Conservation (phyloP, 2,888 invertebrate species). For the Eupsilia transversa region DNA sequence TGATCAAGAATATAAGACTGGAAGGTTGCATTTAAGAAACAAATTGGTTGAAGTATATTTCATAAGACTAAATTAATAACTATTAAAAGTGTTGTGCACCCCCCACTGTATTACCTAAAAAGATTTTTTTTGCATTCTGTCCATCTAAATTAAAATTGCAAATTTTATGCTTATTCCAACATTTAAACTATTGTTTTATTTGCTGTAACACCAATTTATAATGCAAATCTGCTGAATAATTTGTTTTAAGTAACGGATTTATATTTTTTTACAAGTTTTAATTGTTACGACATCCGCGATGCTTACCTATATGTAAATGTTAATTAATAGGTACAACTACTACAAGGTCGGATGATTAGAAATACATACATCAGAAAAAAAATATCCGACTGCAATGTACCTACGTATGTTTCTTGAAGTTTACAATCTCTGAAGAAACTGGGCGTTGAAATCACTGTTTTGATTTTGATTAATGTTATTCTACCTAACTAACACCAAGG, state of each 20-base stretch:
- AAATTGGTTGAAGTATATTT: background rate
- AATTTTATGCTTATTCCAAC: constrained; percentile 17
- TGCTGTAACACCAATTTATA: constrained; percentile 35
- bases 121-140: constrained; percentile 1
- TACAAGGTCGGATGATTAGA: constrained; percentile 41
- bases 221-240: constrained; percentile 45
- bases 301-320: constrained; percentile 44
- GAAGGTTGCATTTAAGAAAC: background rate
- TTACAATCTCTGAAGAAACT: constrained; percentile 25
- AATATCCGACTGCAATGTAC: background rate
- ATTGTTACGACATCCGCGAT: constrained; percentile 56
- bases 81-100: background rate
- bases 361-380: background rate
- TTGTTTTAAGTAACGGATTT: constrained; percentile 33
- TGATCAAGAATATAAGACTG: background rate
- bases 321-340: constrained; percentile 38
- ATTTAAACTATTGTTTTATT: constrained; percentile 33
- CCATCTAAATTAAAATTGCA: constrained; percentile 32
- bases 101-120: background rate
- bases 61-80: background rate
- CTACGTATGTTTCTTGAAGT: background rate
- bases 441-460: constrained; percentile 35
- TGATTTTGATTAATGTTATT: constrained; percentile 39
- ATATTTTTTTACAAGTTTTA: constrained; percentile 47
- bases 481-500: constrained; percentile 15